phyloP scores from a whole-genome alignment of 2,113 vertebrate genomes.

The Melanerpes aurifrons region DNA sequence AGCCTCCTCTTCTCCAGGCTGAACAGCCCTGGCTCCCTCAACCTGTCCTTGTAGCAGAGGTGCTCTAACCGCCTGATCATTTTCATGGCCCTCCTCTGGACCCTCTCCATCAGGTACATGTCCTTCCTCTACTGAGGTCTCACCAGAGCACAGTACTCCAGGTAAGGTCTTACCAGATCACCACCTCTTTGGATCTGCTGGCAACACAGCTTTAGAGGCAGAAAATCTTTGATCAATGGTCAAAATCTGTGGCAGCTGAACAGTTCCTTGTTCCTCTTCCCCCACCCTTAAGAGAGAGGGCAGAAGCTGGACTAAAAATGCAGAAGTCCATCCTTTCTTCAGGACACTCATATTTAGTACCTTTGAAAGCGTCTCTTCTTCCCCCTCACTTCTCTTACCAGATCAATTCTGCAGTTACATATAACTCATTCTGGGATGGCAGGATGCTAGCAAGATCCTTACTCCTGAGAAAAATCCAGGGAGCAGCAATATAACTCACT shows the following conservation, averaged over 20 bases:
- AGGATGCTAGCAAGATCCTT: neutral
- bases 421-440: neutral
- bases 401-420: neutral
- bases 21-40: too few species aligned
- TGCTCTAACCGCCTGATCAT: too few species aligned
- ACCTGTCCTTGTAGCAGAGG: too few species aligned
- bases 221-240: rapidly evolving
- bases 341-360: rapidly evolving
- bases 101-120: too few species aligned
- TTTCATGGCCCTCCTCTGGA: too few species aligned
- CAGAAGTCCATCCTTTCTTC: neutral
- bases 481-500: neutral
- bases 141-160: too few species aligned
- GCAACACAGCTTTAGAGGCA: neutral
- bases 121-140: too few species aligned
- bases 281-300: neutral
- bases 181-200: too few species aligned
- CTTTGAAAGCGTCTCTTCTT: neutral
- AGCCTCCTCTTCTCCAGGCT: too few species aligned
- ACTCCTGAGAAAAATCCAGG: neutral
- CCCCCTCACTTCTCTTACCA: neutral
- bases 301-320: neutral
- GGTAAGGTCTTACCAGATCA: too few species aligned
- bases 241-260: neutral
- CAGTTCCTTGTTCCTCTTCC: neutral